Evolutionary conservation across 2,797 vertebrate genomes (phyloP).

Genomic region (Zenarchopterus dispar): DNA sequence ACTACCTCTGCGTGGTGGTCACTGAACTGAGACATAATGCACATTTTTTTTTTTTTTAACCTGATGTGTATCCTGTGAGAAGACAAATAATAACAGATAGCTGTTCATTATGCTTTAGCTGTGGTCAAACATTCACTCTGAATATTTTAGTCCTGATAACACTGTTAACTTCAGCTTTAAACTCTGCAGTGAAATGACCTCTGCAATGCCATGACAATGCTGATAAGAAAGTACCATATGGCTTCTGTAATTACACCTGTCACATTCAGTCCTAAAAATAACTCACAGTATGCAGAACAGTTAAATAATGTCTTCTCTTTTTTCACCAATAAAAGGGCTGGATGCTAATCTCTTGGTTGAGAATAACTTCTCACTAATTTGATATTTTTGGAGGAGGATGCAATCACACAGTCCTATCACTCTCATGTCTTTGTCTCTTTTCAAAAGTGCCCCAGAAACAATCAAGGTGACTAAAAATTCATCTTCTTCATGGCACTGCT

Average conservation of each 20-base stretch:
- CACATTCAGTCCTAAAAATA: conserved; percentile 68
- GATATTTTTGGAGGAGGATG: conserved; percentile 59
- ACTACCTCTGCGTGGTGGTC: background rate
- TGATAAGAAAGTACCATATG: conserved; percentile 67
- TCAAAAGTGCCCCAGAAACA: conserved; percentile 55
- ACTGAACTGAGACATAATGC: background rate
- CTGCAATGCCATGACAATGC: conserved; percentile 56
- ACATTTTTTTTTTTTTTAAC: conserved; percentile 5
- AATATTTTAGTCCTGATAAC: conserved; percentile 67
- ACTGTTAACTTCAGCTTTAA: conserved; percentile 45
- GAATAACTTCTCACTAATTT: conserved; percentile 53
- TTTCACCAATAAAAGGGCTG: conserved; percentile 14
- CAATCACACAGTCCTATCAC: conserved; percentile 50
- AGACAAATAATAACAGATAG: no score
- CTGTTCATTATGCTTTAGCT: no score
- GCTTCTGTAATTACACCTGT: conserved; percentile 71
- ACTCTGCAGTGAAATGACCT: conserved; percentile 61
- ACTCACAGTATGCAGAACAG: conserved; percentile 52
- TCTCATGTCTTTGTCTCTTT: conserved; percentile 49
- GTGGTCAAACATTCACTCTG: no score
- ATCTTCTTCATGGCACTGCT: conserved; percentile 44
- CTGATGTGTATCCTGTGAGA: background rate
- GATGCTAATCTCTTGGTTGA: conserved; percentile 19
- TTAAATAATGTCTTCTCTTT: conserved; percentile 32
- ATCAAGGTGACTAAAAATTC: conserved; percentile 59